Conservation (phyloP, 2,888 invertebrate genomes). For the Acronicta alni region DNA sequence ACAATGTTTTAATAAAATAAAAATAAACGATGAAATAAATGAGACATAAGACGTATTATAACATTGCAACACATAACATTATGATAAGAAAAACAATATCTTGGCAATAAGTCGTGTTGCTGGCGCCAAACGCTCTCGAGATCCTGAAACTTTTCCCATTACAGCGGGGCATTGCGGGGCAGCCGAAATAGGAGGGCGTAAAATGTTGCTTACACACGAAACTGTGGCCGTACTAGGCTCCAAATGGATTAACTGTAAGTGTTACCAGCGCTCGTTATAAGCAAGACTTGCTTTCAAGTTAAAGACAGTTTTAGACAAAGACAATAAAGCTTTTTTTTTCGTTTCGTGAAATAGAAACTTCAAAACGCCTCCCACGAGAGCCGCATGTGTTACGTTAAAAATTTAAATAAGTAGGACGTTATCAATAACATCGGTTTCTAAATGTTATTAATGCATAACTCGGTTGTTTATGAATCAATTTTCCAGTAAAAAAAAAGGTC, state of each 20-base stretch:
- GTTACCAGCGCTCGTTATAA: slow-evolving; percentile 10
- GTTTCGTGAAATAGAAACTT: too few relatives aligned
- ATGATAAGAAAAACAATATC: slow-evolving; percentile 66
- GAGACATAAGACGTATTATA: slow-evolving; percentile 29
- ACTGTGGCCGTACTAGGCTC: slow-evolving; percentile 14
- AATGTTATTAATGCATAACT: too few relatives aligned
- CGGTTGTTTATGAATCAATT: too few relatives aligned
- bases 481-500: too few relatives aligned
- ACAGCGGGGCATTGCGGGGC: slow-evolving; percentile 57
- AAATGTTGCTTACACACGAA: slow-evolving; percentile 58
- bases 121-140: slow-evolving; percentile 63
- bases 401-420: too few relatives aligned
- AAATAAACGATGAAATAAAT: slow-evolving; percentile 17
- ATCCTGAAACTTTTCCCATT: slow-evolving; percentile 71
- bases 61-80: slow-evolving; percentile 43
- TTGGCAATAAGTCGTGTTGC: slow-evolving; percentile 62
- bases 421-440: too few relatives aligned
- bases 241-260: slow-evolving; percentile 22
- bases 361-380: too few relatives aligned
- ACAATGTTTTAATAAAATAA: neutral
- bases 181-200: slow-evolving; percentile 56
- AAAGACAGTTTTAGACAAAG: neutral
- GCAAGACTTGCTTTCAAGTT: slow-evolving; percentile 1
- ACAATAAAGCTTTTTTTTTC: too few relatives aligned
- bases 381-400: too few relatives aligned